phyloP scores from a whole-genome alignment of 2,113 vertebrate species.

The Salvator merianae region DNA sequence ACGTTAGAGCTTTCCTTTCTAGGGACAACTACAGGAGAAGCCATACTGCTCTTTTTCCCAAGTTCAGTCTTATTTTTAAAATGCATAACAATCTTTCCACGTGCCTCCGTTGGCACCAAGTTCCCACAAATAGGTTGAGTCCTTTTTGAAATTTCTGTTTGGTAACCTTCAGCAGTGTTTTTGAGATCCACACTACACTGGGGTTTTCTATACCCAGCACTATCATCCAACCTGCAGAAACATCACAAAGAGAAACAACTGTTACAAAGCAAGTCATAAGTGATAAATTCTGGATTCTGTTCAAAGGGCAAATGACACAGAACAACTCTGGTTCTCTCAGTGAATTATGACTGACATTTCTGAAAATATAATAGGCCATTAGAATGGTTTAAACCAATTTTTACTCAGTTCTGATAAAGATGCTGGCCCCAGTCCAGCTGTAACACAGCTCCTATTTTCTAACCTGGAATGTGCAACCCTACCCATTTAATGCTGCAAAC shows the following conservation, averaged over 20 bases:
- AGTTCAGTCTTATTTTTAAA: conserved; percentile 69
- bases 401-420: neutral
- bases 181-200: conserved; percentile 32
- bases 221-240: conserved; percentile 57
- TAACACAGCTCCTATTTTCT: neutral
- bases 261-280: neutral
- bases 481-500: neutral
- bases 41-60: conserved; percentile 36
- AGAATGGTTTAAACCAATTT: neutral
- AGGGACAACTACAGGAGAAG: conserved; percentile 24
- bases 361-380: neutral
- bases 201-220: conserved; percentile 44
- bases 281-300: neutral
- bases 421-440: neutral
- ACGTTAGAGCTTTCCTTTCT: conserved; percentile 29
- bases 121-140: conserved; percentile 33
- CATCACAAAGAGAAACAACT: conserved; percentile 23
- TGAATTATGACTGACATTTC: neutral
- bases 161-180: conserved; percentile 9
- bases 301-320: neutral
- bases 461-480: neutral
- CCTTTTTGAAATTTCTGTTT: conserved; percentile 46
- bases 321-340: neutral
- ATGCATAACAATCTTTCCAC: conserved; percentile 52
- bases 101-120: conserved; percentile 51